Evolutionary conservation across 2,113 vertebrate genomes (phyloP), one percentile per base, ranked within the genome.

Genomic region (Sander vitreus): DNA sequence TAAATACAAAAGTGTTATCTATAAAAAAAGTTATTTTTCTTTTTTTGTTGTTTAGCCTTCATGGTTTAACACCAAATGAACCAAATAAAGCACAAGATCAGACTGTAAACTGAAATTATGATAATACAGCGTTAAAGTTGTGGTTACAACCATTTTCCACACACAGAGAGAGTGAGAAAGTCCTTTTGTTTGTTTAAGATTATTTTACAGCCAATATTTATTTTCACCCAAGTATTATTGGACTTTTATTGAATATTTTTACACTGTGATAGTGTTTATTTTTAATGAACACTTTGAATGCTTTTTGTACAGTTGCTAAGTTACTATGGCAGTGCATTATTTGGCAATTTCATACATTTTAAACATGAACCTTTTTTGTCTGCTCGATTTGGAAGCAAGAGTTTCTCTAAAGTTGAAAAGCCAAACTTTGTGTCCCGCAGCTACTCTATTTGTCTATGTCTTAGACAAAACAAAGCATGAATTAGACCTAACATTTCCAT

Each of bases 401-500:
- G 3, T 58, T 60, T 43, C 14, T 51, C 30, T 58, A 12, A 57
- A 3, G 0, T 27, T 25, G 5, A 39, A 18, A 11, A 51, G 13
- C 6, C 3, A 53, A 6, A 59, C 36, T 16, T 51, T 19, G 43
- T 70, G 13, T 70, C 4, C 55, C 21, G 58, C 15, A 21, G 14
- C 14, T n/a, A 23, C 15, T 66, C 58, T 8, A 27, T 39, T 45
- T 66, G 0, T 62, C 55, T 36, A 14, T 66, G 0, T 62, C 59
- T 36, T 16, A 88, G 84, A 82, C 84, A 77, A n/a, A 23, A 76
- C 84, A 81, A 36, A 2, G 1, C 47, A 65, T 30, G 27, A 69
- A n/a, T 77, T 82, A 80, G 80, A 88, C 65, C 19, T 60, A 81
- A 80, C 74, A 79, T 5, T n/a, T 59, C n/a, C 33, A 63, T 2